Base-by-base conservation (phyloP, 2,797 vertebrate genomes). In the Phalloptychus januarius region DNA sequence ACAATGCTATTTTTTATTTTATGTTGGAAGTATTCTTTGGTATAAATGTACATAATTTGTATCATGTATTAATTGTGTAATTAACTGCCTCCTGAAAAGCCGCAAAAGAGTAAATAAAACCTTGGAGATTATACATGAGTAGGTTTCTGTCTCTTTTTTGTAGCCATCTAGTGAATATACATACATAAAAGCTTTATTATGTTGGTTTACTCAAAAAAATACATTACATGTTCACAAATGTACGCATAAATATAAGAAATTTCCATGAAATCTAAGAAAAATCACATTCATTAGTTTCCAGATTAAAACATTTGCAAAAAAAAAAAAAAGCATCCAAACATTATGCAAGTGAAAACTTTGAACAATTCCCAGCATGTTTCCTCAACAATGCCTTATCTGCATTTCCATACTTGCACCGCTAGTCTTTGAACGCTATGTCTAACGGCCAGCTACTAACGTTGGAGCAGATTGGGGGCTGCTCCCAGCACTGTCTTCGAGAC, bases 401-500 rank as follows among this genome's bases (percentile, higher is more conserved):
- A 97, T 97, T 97, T 97, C 96, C 96, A 96, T 97, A 96, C 96
- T 95, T 95, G 95, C 92, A 91, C 92, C 90, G 89, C 96, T 96
- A 97, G 96, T 96, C 95, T 96, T 95, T 96, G 96, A 96, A 97
- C 97, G 95, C 95, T 94, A 97, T 94, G 92, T 96, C 96, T 95
- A 95, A 94, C 91, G 92, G 95, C 94, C 94, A 93, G 91, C 94
- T 95, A 95, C 95, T 95, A 95, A 94, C 93, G 93, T 93, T 88
- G 77, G 74, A 92, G 92, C 91, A 86, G 95, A 95, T 92, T 93
- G 36, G 63, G 78, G 91, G 89, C 91, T 86, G 91, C 91, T 91
- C 90, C 89, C 87, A 91, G 89, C 84, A 83, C 86, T 89, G 95
- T 95, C 95, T 95, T 92, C 86, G 87, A 94, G 93, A 95, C 93